phyloP scores from a whole-genome alignment of 2,888 invertebrate genomes.

The Nomada fucata region DNA sequence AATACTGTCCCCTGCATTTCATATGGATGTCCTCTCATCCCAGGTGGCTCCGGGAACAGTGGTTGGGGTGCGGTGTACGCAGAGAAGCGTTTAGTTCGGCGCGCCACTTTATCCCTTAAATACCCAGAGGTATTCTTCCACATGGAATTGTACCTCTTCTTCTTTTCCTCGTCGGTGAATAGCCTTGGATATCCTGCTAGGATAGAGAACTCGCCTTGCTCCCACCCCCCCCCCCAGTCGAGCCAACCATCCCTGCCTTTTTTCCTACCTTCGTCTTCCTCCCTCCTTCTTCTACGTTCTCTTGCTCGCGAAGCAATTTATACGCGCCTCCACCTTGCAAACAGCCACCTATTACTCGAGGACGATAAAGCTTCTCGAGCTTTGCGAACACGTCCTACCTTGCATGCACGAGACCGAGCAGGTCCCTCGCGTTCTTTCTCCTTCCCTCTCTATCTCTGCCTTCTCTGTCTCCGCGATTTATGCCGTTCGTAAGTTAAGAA shows the following conservation, averaged over 20 bases:
- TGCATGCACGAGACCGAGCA: conserved; percentile 49
- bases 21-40: conserved; percentile 61
- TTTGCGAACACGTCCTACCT: conserved; percentile 61
- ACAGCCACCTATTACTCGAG: conserved; percentile 72
- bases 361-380: conserved; percentile 70
- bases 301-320: conserved; percentile 72
- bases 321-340: conserved; percentile 73
- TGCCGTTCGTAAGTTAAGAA: conserved; percentile 63
- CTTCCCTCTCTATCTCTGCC: neutral
- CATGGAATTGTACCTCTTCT: conserved; percentile 69
- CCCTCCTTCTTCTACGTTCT: conserved; percentile 42
- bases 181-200: conserved; percentile 68
- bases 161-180: conserved; percentile 60
- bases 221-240: too few species aligned
- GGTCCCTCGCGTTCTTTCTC: conserved; percentile 1
- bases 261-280: conserved; percentile 33
- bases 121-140: conserved; percentile 75
- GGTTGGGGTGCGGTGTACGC: conserved; percentile 38
- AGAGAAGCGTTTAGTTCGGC: conserved; percentile 68
- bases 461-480: conserved; percentile 48
- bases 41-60: conserved; percentile 1
- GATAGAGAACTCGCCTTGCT: conserved; percentile 70
- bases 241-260: conserved; percentile 3
- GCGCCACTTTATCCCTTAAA: conserved; percentile 74
- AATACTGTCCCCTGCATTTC: conserved; percentile 65